Base-by-base conservation (phyloP, 2,113 vertebrate species). In the Acanthisitta chloris region DNA sequence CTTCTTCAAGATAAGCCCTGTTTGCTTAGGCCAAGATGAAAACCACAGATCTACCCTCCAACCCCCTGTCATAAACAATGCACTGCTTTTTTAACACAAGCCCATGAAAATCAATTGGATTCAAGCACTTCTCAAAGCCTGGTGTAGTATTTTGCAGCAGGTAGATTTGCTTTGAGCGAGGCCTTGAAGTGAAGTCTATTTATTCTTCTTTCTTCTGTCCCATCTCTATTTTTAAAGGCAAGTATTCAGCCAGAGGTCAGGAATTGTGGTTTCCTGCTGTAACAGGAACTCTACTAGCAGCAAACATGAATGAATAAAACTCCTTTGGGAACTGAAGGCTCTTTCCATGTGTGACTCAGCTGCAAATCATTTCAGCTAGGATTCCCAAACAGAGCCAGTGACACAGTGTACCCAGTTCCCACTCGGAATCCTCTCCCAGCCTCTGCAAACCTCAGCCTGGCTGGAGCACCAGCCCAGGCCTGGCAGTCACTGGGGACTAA, bases 281-380 rank as follows among this genome's bases (percentile, higher is more conserved):
- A 94, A 96, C 69, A 46, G 45, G 58, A 94, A 78, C 85, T 64
- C 79, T 36, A 33, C 64, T 28, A 80, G 71, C 51, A 95, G 55
- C 82, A 86, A 93, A 81, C 64, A 51, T 74, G 82, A 96, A 94
- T 90, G 92, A 91, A 67, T 58, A 73, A 58, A 91, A 55, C 67
- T 92, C 90, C 79, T 71, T 43, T 36, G 80, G 88, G 93, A 94
- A 54, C n/a, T 24, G 24, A 57, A 72, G 21, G 88, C 1, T 17
- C 36, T 79, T 95, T 86, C 57, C 33, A 18, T 20, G 15, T 61
- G 45, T 52, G 82, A 94, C 84, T 81, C 81, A 62, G 62, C 71
- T 42, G 69, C 34, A 80, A 88, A 82, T 83, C 4, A 81, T 52
- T 88, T 66, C 65, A 86, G 36, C 38, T 28, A 77, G 64, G 64